Evolutionary conservation across 2,797 vertebrate genomes (phyloP), one percentile per base, ranked within the genome.

Genomic region (Myotis myotis): DNA sequence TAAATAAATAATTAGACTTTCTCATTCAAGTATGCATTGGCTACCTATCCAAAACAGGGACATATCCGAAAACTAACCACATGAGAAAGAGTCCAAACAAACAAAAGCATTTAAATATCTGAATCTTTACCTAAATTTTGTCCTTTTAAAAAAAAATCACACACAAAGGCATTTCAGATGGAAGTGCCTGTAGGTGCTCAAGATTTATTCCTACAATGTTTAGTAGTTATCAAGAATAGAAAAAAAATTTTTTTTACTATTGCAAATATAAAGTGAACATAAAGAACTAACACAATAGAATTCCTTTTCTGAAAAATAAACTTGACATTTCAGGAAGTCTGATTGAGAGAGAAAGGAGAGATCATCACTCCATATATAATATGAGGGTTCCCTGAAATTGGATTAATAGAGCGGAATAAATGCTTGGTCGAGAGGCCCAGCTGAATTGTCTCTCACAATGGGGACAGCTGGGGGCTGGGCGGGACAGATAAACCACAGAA

Each of bases 361-460:
- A 64, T 66, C 38, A 76, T 74, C 49, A 96, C 62, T 93, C 41
- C 85, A 94, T 78, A 76, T 92, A 53, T 38, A 94, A 93, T 23
- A 36, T n/a, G 5, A 91, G 30, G 88, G 86, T 49, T 94, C 95
- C 92, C 93, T 92, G 86, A 94, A 82, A 95, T 96, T 92, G 95
- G 95, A 95, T 97, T 98, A 97, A 89, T 19, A 94, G 94, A 96
- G 93, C 83, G 85, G 89, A 97, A 97, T 95, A 94, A 98, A 97
- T 6, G 5, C 95, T 75, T 95, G 93, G 74, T 87, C 93, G 95
- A 96, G 93, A 94, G 89, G 88, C 68, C 96, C 98, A 97, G 97
- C 94, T 97, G 97, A 93, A 92, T 94, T 74, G 66, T 57, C 87
- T 68, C 95, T 81, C 94, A 97, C 96, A 95, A 96, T 82, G 97